Base-by-base conservation (phyloP, 2,888 invertebrate species). In the Anoncus sp. region DNA sequence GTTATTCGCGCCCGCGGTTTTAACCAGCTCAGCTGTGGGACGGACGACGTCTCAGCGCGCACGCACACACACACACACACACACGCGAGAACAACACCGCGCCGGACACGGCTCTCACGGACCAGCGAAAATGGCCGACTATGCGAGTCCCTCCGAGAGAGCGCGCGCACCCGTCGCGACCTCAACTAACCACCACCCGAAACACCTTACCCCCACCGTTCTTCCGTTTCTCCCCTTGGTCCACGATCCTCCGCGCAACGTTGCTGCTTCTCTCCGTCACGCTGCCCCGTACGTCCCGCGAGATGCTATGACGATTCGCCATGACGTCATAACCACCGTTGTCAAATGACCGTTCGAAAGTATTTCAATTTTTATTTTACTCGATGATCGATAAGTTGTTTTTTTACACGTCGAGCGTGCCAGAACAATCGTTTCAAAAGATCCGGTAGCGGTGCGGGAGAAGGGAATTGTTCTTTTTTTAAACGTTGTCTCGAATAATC, bases 11-110 rank as follows among this genome's bases (percentile, higher is more conserved):
- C 79, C 78, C 79, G 77, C 78, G 82, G 83, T 82, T 82, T 84
- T 81, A 83, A 88, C 84, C 4, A 83, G 85, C 84, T 89, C 88
- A 87, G 88, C 88, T 89, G 88, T 88, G 85, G 31, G 31, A 12
- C 38, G 38, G 10, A 40, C 65, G 65, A 51, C 53, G 43, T 53
- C 66, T 43, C 53, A 43, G 66, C 66, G 55, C 24, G 27, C 81
- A 45, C 5, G 22, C 31, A 45, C 22, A 45, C 45, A 51, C 51
- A 22, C 49, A 49, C 62, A 12, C 43, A 55, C n/a, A 40, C 66
- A 66, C 66, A 31, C 66, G 71, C 81, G 66, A 66, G 35, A 59
- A 81, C 81, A n/a, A 81, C 81, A 84, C 85, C 83, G 85, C 85
- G 85, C 85, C 86, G 86, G 85, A 84, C 85, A 47, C 63, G 63